These are phyloP conservation scores for Forbesichthys papilliferus DNA, from an alignment of 2,113 vertebrate genomes.

Conservation along the genomic window DNA sequence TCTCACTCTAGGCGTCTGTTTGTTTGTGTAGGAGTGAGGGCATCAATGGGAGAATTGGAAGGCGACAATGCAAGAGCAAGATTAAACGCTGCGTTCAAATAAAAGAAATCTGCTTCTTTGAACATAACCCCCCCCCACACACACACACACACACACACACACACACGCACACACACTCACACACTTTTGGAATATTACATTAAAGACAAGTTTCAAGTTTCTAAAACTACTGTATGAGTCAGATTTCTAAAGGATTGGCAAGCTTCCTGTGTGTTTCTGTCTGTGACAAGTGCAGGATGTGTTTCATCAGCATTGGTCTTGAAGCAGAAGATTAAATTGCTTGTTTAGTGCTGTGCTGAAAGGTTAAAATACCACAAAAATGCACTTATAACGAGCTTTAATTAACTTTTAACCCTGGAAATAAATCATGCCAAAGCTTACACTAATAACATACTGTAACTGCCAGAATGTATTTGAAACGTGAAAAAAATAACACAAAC, in stretches of 20 bases:
- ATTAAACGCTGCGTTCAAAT: constrained; percentile 23
- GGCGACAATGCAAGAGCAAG: constrained; percentile 16
- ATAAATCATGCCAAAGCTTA: not conserved
- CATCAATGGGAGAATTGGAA: constrained; percentile 12
- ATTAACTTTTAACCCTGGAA: not conserved
- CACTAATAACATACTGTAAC: not conserved
- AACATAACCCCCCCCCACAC: constrained; percentile 1
- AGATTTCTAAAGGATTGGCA: constrained; percentile 25
- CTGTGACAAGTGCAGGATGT: constrained; percentile 40
- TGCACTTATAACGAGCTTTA: not conserved
- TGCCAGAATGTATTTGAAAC: not conserved
- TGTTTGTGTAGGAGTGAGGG: constrained; percentile 26
- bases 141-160: not conserved
- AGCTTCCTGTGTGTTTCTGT: constrained; percentile 30
- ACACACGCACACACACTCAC: not conserved
- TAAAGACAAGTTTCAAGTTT: constrained; percentile 15
- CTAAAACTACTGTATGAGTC: not conserved
- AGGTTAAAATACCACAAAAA: constrained; percentile 32
- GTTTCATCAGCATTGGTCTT: constrained; percentile 45
- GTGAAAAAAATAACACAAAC: too few relatives aligned
- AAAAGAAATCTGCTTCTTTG: constrained; percentile 30
- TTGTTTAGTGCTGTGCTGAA: constrained; percentile 49
- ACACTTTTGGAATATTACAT: constrained; percentile 11
- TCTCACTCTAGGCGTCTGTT: constrained; percentile 6
- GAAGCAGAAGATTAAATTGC: constrained; percentile 56